Evolutionary conservation across 2,888 invertebrate species (phyloP).

Genomic region (Imbricaverruca yamaguchii): DNA sequence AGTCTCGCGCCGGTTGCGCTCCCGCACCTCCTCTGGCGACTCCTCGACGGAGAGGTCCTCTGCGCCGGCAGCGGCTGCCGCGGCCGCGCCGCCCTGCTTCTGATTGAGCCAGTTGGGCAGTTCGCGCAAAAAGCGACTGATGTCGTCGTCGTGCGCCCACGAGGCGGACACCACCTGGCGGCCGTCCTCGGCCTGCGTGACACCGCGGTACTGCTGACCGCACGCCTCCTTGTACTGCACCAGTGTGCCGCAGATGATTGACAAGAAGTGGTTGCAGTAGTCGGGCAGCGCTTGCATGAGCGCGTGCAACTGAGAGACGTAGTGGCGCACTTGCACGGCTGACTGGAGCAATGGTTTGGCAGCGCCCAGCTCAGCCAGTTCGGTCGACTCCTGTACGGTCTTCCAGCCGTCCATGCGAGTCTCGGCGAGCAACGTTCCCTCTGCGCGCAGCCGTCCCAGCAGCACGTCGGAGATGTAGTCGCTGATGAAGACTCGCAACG

Average conservation of each 20-base stretch:
- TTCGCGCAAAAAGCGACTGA: conserved; percentile 79
- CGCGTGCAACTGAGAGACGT: conserved; percentile 56
- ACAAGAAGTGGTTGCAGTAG: conserved; percentile 65
- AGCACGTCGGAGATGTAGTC: conserved; percentile 83
- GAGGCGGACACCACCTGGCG: conserved; percentile 57
- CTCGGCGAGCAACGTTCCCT: conserved; percentile 58
- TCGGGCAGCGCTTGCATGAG: conserved; percentile 63
- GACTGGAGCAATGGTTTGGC: conserved; percentile 60
- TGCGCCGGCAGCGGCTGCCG: conserved; percentile 27
- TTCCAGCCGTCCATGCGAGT: conserved; percentile 70
- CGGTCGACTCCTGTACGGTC: conserved; percentile 60
- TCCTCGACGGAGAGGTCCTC: conserved; percentile 30
- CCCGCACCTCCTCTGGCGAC: conserved; percentile 36
- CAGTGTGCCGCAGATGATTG: conserved; percentile 60
- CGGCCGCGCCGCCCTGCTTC: conserved; percentile 42
- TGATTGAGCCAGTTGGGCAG: conserved; percentile 70
- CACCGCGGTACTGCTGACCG: conserved; percentile 61
- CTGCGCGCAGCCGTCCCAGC: conserved; percentile 63
- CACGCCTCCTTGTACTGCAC: conserved; percentile 58
- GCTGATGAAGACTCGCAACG: conserved; percentile 71
- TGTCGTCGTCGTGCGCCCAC: conserved; percentile 92
- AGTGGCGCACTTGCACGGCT: conserved; percentile 61
- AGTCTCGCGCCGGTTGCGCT: conserved; percentile 70
- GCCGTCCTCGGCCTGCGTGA: conserved; percentile 69
- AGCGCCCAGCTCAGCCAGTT: conserved; percentile 54